Conservation (phyloP, 2,797 vertebrate genomes). For the Liparis tanakae region DNA sequence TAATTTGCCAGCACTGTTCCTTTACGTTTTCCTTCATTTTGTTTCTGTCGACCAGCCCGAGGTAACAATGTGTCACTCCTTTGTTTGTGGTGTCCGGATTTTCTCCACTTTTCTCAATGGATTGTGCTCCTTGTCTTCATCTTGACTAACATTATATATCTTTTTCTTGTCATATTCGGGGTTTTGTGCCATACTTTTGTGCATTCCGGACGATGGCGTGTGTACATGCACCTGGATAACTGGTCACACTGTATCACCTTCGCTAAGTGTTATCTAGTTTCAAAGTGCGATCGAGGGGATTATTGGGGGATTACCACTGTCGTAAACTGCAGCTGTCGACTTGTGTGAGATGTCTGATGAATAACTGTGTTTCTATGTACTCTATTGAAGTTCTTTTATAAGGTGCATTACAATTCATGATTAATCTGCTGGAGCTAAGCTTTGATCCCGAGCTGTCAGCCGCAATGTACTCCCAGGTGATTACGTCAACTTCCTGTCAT, state of each 20-base stretch:
- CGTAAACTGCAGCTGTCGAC: slow-evolving; percentile 38
- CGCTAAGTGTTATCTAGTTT: slow-evolving; percentile 45
- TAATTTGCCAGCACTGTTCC: neutral
- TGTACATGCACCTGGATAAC: slow-evolving; percentile 2
- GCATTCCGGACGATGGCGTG: neutral
- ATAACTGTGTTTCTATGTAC: slow-evolving; percentile 34
- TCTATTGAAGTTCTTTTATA: slow-evolving; percentile 63
- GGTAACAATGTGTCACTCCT: slow-evolving; percentile 37
- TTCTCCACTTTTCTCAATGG: slow-evolving; percentile 28
- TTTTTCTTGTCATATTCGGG: slow-evolving; percentile 11
- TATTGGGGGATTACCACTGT: slow-evolving; percentile 50
- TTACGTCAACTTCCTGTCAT: slow-evolving; percentile 73
- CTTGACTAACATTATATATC: slow-evolving; percentile 18
- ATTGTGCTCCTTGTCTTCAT: slow-evolving; percentile 12
- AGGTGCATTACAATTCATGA: slow-evolving; percentile 54
- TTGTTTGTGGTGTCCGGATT: slow-evolving; percentile 33
- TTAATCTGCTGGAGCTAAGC: slow-evolving; percentile 66
- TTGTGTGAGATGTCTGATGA: slow-evolving; percentile 37
- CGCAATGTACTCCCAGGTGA: slow-evolving; percentile 73
- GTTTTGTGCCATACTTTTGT: neutral
- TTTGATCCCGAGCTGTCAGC: slow-evolving; percentile 73
- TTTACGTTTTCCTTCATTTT: slow-evolving; percentile 28
- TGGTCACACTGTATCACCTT: slow-evolving; percentile 31
- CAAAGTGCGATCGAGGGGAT: slow-evolving; percentile 44
- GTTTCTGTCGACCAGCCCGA: slow-evolving; percentile 31